Conservation (phyloP, 53 echinoderm and acorn worm genomes). For the Luidia sarsii region DNA sequence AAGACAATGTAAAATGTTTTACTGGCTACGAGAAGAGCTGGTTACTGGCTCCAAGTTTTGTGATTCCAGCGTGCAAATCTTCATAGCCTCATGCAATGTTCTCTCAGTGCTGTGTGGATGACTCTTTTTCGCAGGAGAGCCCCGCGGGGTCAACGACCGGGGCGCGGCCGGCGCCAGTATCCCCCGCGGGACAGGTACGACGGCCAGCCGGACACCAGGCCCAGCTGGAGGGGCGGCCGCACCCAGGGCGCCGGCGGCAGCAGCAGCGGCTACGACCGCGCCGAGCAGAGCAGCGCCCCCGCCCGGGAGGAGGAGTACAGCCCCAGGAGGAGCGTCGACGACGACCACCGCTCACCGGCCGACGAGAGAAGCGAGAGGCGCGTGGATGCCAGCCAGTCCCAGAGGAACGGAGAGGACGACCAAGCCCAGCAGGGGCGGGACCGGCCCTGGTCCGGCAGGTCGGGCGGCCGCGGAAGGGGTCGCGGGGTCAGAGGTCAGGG, state of each 20-base stretch:
- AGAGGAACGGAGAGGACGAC: constrained; percentile 1
- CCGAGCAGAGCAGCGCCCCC: background rate
- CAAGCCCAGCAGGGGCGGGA: background rate
- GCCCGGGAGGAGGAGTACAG: background rate
- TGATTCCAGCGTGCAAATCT: too few species aligned
- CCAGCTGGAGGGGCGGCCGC: background rate
- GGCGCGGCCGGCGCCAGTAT: background rate
- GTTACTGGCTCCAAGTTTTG: too few species aligned
- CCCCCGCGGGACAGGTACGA: background rate
- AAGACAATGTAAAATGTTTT: too few species aligned
- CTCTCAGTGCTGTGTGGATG: too few species aligned
- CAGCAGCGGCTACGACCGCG: background rate
- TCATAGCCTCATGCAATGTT: too few species aligned
- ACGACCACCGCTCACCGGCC: background rate
- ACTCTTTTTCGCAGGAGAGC: background rate
- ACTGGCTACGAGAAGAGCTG: too few species aligned
- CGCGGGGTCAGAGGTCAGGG: constrained; percentile 11
- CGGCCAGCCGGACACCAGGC: background rate
- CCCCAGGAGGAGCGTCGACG: too few species aligned
- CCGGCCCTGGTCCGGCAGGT: constrained; percentile 13
- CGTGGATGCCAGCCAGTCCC: background rate
- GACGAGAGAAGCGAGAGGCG: background rate
- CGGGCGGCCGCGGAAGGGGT: constrained; percentile 46
- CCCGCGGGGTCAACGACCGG: background rate
- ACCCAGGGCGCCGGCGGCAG: background rate